Conservation (phyloP, 2,888 invertebrate species). For the Euphydryas editha region DNA sequence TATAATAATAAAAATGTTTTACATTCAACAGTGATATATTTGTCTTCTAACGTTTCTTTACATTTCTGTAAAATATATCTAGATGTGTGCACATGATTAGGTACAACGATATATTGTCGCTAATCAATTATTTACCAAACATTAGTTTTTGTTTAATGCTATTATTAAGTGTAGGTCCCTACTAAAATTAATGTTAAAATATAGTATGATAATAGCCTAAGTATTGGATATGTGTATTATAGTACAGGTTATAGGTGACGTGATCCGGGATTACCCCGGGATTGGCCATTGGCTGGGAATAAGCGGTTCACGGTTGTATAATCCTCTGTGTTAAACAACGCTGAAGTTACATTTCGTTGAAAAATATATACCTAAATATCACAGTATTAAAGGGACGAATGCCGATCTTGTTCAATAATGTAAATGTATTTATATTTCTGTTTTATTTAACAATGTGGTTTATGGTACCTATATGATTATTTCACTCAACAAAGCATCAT, state of each 20-base stretch:
- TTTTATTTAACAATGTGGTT: too few species aligned
- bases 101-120: neutral
- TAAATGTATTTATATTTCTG: neutral
- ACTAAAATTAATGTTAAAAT: constrained; percentile 3
- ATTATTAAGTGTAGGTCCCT: neutral
- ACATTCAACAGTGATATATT: neutral
- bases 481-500: too few species aligned
- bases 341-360: constrained; percentile 55
- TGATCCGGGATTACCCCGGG: constrained; percentile 73
- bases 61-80: neutral
- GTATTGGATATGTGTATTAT: constrained; percentile 16
- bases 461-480: too few species aligned
- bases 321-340: constrained; percentile 73
- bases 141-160: too few species aligned
- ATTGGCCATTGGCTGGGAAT: constrained; percentile 63
- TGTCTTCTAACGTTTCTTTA: neutral
- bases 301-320: constrained; percentile 71
- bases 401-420: too few species aligned
- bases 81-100: neutral
- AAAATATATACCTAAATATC: neutral
- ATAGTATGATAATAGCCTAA: constrained; percentile 4
- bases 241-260: constrained; percentile 47
- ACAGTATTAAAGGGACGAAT: neutral
- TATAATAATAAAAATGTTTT: neutral
- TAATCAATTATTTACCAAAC: neutral